These are phyloP conservation scores for Fulica atra DNA, from an alignment of 2,113 vertebrate genomes.

Conservation along the genomic window DNA sequence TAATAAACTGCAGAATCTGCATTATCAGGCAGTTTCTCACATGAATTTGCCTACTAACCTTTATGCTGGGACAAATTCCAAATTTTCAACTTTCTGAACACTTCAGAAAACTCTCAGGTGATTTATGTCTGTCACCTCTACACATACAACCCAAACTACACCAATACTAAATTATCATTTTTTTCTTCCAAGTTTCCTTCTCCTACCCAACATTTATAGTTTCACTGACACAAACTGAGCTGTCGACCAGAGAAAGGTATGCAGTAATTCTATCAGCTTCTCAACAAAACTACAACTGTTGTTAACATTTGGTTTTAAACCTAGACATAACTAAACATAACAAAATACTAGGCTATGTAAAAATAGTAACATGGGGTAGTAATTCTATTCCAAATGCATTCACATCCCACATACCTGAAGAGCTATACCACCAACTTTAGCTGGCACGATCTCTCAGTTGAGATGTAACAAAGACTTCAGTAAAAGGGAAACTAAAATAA, in stretches of 20 bases:
- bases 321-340: not conserved
- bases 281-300: not conserved
- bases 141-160: slow-evolving; percentile 1
- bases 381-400: not conserved
- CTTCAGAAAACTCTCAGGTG: slow-evolving; percentile 14
- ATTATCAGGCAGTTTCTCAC: slow-evolving; percentile 10
- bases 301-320: not conserved
- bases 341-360: not conserved
- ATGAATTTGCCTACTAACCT: not conserved
- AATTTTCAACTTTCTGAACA: not conserved
- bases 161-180: not conserved
- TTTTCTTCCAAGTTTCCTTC: not conserved
- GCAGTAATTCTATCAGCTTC: not conserved
- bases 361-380: not conserved
- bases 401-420: not conserved
- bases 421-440: not conserved
- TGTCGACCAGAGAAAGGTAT: not conserved
- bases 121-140: not conserved
- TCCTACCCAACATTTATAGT: not conserved
- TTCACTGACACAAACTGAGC: not conserved
- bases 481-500: not conserved
- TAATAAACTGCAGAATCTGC: not conserved
- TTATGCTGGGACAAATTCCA: not conserved
- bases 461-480: not conserved
- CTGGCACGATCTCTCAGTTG: not conserved